Conservation (phyloP, 2,113 vertebrate genomes). For the Mormoops blainvillei region DNA sequence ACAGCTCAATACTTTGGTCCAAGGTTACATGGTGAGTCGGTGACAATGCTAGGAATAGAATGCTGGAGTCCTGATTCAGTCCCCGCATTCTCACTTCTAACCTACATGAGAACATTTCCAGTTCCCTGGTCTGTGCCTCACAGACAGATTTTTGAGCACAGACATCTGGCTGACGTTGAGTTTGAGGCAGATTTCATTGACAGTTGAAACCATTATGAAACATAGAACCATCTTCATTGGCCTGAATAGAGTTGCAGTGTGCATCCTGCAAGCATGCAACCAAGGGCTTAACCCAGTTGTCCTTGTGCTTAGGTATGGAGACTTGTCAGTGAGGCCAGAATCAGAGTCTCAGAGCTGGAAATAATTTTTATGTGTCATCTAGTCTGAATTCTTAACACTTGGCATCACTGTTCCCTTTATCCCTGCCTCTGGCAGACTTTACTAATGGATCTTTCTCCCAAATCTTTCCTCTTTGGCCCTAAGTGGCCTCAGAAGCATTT, state of each 20-base stretch:
- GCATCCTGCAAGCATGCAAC: neutral
- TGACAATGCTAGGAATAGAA: conserved; percentile 43
- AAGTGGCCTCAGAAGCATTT: neutral
- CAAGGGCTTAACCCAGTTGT: neutral
- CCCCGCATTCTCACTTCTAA: conserved; percentile 28
- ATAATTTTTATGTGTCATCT: neutral
- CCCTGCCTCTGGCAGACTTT: neutral
- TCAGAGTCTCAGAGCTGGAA: neutral
- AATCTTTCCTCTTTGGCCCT: neutral
- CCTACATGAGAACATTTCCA: neutral
- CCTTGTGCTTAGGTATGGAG: neutral
- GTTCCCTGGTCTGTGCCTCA: neutral
- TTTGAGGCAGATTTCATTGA: neutral
- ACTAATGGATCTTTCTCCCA: neutral
- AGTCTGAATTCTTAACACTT: neutral
- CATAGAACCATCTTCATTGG: neutral
- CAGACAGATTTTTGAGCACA: neutral
- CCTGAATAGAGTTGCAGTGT: neutral
- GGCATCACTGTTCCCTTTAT: neutral
- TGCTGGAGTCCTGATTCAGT: neutral
- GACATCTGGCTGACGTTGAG: conserved; percentile 43
- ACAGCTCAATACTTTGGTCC: conserved; percentile 32
- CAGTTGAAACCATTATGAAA: neutral
- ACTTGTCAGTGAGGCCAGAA: neutral
- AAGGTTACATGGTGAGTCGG: conserved; percentile 59